Conservation (phyloP, 2,888 invertebrate species). For the Adelognathus sp. region DNA sequence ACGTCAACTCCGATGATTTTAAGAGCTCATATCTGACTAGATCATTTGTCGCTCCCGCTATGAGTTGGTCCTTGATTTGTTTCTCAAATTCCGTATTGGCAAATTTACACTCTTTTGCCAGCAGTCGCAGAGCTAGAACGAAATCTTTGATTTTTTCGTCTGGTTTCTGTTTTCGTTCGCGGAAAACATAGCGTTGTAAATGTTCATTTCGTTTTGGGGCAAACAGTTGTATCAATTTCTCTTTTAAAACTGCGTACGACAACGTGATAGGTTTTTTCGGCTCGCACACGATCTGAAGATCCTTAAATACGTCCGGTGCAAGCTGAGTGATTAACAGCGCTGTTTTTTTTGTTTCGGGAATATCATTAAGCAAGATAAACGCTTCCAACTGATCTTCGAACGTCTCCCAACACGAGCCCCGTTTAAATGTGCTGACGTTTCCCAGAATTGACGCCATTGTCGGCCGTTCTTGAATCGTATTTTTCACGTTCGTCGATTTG, state of each 20-base stretch:
- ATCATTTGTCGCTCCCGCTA: conserved; percentile 18
- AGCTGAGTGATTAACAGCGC: conserved; percentile 9
- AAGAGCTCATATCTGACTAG: conserved; percentile 33
- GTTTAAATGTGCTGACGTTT: background rate
- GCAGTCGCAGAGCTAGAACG: background rate
- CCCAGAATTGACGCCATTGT: background rate
- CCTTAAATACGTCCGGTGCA: conserved; percentile 11
- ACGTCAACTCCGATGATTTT: conserved; percentile 3
- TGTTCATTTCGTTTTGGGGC: conserved; percentile 1
- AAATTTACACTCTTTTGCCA: conserved; percentile 37
- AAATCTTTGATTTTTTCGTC: conserved; percentile 30
- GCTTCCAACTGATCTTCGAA: conserved; percentile 15
- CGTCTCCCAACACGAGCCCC: background rate
- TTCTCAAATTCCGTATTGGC: conserved; percentile 10
- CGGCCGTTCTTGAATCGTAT: background rate
- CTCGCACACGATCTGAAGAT: conserved; percentile 2
- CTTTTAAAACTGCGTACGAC: background rate
- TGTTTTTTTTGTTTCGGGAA: background rate
- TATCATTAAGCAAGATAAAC: conserved; percentile 10
- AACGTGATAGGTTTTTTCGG: background rate
- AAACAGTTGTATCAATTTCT: background rate
- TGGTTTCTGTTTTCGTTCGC: conserved; percentile 15
- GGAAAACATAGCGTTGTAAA: conserved; percentile 22
- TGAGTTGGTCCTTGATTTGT: conserved; percentile 37
- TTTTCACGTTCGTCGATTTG: background rate